These are phyloP conservation scores for Caenorhabditis panamensis DNA, from an alignment of 2,888 invertebrate species.

Conservation along the genomic window DNA sequence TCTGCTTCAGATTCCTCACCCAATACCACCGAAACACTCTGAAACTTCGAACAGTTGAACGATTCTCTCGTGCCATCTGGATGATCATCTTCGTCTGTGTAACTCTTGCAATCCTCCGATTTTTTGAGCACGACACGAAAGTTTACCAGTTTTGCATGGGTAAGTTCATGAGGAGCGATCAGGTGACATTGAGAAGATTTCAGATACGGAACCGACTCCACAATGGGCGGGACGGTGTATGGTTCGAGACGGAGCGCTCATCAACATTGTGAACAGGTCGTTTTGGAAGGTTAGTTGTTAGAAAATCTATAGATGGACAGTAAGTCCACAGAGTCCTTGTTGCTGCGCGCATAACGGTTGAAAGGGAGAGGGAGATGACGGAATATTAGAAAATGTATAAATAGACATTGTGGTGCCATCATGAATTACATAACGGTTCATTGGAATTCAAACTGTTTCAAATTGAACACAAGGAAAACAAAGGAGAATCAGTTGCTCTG, in stretches of 20 bases:
- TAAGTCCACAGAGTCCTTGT: no score
- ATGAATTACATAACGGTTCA: not conserved
- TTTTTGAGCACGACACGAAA: conserved; percentile 80
- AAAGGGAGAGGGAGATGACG: no score
- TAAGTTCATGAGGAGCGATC: conserved; percentile 9
- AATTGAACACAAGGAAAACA: no score
- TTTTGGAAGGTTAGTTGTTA: conserved; percentile 78
- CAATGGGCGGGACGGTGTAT: conserved; percentile 79
- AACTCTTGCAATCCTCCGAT: conserved; percentile 75
- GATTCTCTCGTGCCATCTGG: conserved; percentile 80
- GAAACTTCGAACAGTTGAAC: conserved; percentile 79
- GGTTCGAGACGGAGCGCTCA: conserved; percentile 79
- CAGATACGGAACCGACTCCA: conserved; percentile 80
- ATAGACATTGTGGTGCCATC: no score
- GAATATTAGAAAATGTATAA: no score
- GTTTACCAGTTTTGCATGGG: conserved; percentile 80
- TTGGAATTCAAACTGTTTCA: conserved; percentile 2
- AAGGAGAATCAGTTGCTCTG: conserved; percentile 1
- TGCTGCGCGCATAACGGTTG: no score
- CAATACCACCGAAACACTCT: conserved; percentile 80
- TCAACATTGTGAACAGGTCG: conserved; percentile 75
- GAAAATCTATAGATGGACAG: no score
- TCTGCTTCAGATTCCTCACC: conserved; percentile 75
- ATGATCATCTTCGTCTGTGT: conserved; percentile 78
- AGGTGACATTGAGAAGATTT: not conserved